A percentile compares a stretch with the other conserved stretches of the same genome.
phyloP scores from a whole-genome alignment of 53 echinoderm and acorn worm genomes.

The Patiria pectinifera region DNA sequence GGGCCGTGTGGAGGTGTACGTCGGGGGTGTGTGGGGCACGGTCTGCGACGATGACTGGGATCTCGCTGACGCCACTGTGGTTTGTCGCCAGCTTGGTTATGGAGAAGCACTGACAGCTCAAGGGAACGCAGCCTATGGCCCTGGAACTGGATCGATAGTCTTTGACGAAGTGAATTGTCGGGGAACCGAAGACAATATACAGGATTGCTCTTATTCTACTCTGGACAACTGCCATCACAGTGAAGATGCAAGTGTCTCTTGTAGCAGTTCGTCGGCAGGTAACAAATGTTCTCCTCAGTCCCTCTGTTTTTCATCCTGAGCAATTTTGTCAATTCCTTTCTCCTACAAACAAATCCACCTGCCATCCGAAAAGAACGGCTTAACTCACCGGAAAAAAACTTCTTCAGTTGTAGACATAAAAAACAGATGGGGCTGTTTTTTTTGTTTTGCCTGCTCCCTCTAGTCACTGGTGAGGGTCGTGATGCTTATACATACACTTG shows the following conservation, averaged over 20 bases:
- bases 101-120: conserved; percentile 27
- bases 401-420: neutral
- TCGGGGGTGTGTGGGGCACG: conserved; percentile 71
- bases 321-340: neutral
- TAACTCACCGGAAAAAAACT: neutral
- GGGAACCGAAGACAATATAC: conserved; percentile 9
- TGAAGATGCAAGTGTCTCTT: conserved; percentile 8
- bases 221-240: neutral
- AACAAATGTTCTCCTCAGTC: neutral
- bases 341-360: neutral
- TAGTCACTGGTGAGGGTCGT: no score
- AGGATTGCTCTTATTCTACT: neutral
- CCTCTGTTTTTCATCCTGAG: neutral
- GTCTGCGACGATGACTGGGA: conserved; percentile 76
- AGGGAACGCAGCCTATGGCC: conserved; percentile 51
- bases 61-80: conserved; percentile 63
- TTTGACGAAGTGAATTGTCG: conserved; percentile 63
- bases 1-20: conserved; percentile 71
- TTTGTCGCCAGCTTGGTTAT: conserved; percentile 71
- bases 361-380: no score
- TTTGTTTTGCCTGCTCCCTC: no score
- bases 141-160: conserved; percentile 61
- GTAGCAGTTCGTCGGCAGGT: neutral
- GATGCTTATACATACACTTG: no score
- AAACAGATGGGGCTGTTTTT: no score